Conservation (phyloP, 2,888 invertebrate genomes). For the Cybosia mesomella region DNA sequence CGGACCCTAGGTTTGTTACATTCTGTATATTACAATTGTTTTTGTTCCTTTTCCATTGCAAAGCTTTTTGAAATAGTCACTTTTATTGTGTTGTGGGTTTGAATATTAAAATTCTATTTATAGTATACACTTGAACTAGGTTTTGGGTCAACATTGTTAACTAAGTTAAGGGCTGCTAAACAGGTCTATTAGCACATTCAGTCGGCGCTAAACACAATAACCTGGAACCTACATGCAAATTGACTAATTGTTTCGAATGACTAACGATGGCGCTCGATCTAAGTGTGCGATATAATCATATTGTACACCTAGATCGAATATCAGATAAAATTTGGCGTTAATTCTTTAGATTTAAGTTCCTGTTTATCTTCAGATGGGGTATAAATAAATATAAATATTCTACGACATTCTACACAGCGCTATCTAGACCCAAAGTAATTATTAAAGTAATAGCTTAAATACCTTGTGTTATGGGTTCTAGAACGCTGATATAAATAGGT, state of each 20-base stretch:
- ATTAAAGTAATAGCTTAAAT: too few species aligned
- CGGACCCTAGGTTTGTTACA: too few species aligned
- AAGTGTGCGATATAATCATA: background rate
- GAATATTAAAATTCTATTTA: background rate
- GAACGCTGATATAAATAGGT: too few species aligned
- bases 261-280: background rate
- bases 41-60: background rate
- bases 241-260: background rate
- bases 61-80: background rate
- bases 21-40: background rate
- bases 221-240: background rate
- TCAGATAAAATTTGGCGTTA: background rate
- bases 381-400: too few species aligned
- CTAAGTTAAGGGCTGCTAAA: background rate
- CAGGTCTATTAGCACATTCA: background rate
- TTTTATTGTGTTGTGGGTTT: background rate
- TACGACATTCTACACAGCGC: too few species aligned
- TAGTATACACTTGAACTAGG: background rate
- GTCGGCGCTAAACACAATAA: too few species aligned
- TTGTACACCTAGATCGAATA: background rate
- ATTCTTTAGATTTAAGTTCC: background rate
- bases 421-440: too few species aligned
- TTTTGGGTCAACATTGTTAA: conserved; percentile 9
- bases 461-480: too few species aligned
- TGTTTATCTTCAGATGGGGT: too few species aligned